Evolutionary conservation across 64 coral and sea anemone genomes (phyloP).

Genomic region (Stylophora pistillata): DNA sequence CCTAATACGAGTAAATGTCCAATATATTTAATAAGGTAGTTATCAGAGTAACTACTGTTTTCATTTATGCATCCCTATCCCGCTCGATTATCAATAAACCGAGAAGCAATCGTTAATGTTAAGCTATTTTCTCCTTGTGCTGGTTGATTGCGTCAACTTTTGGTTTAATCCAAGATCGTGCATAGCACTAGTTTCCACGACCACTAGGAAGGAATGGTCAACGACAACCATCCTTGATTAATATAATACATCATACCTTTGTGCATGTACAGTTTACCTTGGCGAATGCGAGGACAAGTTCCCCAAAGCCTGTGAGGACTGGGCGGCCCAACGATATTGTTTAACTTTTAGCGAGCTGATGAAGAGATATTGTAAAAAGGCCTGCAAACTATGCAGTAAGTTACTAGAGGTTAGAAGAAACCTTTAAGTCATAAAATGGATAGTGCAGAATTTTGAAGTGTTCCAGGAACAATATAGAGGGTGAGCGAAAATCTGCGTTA

Average conservation of each 20-base stretch:
- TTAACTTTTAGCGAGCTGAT: constrained; percentile 82
- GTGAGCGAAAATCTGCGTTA: no score
- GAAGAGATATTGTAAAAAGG: constrained; percentile 86
- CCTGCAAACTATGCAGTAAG: constrained; percentile 82
- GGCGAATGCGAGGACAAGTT: constrained; percentile 64
- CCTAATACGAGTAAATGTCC: no score
- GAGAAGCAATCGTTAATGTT: no score
- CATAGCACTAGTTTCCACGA: neutral
- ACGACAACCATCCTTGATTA: no score
- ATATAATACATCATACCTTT: neutral
- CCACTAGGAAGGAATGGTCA: neutral
- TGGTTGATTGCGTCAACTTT: no score
- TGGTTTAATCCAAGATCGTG: no score
- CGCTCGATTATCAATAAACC: no score
- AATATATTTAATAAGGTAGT: no score
- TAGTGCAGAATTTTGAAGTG: neutral
- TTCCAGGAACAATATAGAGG: neutral
- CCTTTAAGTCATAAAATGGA: neutral
- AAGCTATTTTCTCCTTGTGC: no score
- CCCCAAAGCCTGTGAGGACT: constrained; percentile 68
- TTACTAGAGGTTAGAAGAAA: neutral
- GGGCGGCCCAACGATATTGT: constrained; percentile 75
- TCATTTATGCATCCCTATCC: no score
- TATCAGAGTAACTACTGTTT: no score
- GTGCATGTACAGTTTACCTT: constrained; percentile 49